phyloP scores from a whole-genome alignment of 23 tunicate species.

The Corella eumyota region DNA sequence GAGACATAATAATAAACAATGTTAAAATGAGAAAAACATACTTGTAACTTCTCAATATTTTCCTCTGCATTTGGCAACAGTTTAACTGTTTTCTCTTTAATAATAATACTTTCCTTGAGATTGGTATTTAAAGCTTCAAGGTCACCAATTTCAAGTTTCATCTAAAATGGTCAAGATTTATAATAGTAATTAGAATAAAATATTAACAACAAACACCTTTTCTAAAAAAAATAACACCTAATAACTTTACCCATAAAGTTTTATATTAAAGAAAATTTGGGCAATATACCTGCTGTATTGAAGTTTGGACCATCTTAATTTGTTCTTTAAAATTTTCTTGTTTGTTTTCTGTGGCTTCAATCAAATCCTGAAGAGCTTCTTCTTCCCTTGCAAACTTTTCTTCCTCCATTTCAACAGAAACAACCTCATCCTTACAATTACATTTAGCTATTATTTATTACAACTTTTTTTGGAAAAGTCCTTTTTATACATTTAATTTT shows the following conservation, averaged over 20 bases:
- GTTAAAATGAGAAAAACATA: constrained; percentile 4
- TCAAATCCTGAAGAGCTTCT: constrained; percentile 17
- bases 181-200: too few relatives aligned
- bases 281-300: constrained; percentile 21
- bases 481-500: background rate
- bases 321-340: constrained; percentile 13
- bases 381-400: constrained; percentile 36
- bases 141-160: constrained; percentile 46
- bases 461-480: background rate
- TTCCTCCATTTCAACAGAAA: constrained; percentile 17
- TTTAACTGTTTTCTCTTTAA: constrained; percentile 56
- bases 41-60: constrained; percentile 75
- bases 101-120: constrained; percentile 32
- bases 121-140: constrained; percentile 22
- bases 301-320: constrained; percentile 8
- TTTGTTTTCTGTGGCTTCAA: constrained; percentile 13
- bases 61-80: constrained; percentile 79
- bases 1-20: too few relatives aligned
- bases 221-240: too few relatives aligned
- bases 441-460: background rate
- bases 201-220: too few relatives aligned
- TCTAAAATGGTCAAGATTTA: constrained; percentile 22
- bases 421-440: background rate
- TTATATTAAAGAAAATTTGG: background rate
- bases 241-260: too few relatives aligned